These are phyloP conservation scores for Ptychadena robeensis DNA, from an alignment of 2,797 vertebrate species.

Conservation along the genomic window DNA sequence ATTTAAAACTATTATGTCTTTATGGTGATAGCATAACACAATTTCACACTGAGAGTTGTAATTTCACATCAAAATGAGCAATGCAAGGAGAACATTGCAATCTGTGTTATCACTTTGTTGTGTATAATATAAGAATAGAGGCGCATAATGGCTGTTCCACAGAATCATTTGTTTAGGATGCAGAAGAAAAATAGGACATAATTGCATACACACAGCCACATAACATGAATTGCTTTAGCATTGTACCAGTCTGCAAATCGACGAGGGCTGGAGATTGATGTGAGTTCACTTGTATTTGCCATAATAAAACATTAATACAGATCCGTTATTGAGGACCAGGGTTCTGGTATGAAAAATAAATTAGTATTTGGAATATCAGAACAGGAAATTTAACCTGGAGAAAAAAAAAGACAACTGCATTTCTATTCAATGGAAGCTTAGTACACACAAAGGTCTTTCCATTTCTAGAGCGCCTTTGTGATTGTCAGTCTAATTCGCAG, in stretches of 20 bases:
- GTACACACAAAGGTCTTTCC: slow-evolving; percentile 34
- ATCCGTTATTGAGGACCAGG: slow-evolving; percentile 40
- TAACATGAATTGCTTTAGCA: slow-evolving; percentile 49
- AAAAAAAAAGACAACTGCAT: slow-evolving; percentile 27
- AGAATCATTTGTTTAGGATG: slow-evolving; percentile 59
- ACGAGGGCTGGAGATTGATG: slow-evolving; percentile 44
- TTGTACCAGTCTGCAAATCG: slow-evolving; percentile 44
- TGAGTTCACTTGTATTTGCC: slow-evolving; percentile 26
- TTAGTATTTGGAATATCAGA: slow-evolving; percentile 32
- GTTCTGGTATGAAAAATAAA: slow-evolving; percentile 38
- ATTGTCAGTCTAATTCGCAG: slow-evolving; percentile 25
- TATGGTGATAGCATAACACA: slow-evolving; percentile 57
- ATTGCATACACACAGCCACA: slow-evolving; percentile 56
- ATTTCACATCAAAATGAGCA: slow-evolving; percentile 58
- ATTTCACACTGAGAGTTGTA: slow-evolving; percentile 58
- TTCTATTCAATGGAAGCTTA: slow-evolving; percentile 23
- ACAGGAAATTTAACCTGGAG: slow-evolving; percentile 26
- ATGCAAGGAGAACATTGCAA: slow-evolving; percentile 56
- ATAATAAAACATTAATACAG: slow-evolving; percentile 49
- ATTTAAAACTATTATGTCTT: slow-evolving; percentile 60
- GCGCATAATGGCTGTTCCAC: slow-evolving; percentile 52
- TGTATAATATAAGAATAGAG: slow-evolving; percentile 55
- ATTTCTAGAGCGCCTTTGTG: slow-evolving; percentile 23
- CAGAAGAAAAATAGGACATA: slow-evolving; percentile 59
- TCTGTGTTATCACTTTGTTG: slow-evolving; percentile 60